phyloP scores from a whole-genome alignment of 2,888 invertebrate species.

The Bellardia bayeri region DNA sequence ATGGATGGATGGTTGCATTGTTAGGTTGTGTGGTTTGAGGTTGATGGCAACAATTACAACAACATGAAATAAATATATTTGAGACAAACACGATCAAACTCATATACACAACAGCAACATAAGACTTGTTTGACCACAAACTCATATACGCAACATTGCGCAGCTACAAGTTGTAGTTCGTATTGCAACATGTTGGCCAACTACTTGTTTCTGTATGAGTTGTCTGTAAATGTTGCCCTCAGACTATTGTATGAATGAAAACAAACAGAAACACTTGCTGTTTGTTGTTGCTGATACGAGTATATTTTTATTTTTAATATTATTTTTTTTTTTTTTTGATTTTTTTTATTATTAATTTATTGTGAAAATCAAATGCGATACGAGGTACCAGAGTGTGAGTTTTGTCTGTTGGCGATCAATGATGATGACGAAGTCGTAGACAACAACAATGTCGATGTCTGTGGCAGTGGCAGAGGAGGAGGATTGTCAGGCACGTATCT shows the following conservation, averaged over 20 bases:
- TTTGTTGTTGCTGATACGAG: constrained; percentile 19
- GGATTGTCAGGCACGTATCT: constrained; percentile 42
- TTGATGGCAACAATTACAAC: not conserved
- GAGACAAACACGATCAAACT: constrained; percentile 55
- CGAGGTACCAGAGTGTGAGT: constrained; percentile 4
- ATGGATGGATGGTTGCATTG: not conserved
- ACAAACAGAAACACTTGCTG: constrained; percentile 65
- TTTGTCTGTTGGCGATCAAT: constrained; percentile 43
- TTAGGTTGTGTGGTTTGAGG: not conserved
- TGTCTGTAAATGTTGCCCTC: constrained; percentile 24
- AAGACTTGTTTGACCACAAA: constrained; percentile 5
- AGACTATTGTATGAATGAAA: not conserved
- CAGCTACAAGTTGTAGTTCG: constrained; percentile 22
- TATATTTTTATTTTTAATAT: not conserved
- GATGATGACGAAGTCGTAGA: constrained; percentile 41
- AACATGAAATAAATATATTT: constrained; percentile 4
- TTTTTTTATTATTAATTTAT: constrained; percentile 18
- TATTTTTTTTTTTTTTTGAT: constrained; percentile 13
- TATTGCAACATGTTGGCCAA: constrained; percentile 11
- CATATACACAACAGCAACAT: constrained; percentile 43
- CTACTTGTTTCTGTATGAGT: constrained; percentile 31
- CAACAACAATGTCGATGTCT: constrained; percentile 9
- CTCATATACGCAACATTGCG: constrained; percentile 49
- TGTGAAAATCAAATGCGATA: constrained; percentile 47
- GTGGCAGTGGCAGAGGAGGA: constrained; percentile 12